Evolutionary conservation across 2,797 vertebrate genomes (phyloP).

Genomic region (Pangasius macronema): DNA sequence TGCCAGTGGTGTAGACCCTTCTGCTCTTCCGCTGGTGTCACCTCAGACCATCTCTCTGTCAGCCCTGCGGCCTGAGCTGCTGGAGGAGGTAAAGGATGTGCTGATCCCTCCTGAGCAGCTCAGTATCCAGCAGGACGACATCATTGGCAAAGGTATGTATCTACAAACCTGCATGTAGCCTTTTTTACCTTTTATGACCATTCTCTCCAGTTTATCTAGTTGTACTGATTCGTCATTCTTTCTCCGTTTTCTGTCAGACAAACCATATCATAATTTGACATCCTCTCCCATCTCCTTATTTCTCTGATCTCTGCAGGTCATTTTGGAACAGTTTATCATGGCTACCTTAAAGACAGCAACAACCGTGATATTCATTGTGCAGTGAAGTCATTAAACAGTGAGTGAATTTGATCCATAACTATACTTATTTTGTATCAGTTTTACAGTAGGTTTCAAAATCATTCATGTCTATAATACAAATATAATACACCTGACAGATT

Average conservation of each 20-base stretch:
- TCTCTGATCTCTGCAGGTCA: conserved; percentile 77
- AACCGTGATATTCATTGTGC: conserved; percentile 88
- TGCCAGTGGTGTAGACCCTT: conserved; percentile 68
- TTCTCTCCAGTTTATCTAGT: not conserved
- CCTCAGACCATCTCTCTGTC: conserved; percentile 74
- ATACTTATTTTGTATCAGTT: not conserved
- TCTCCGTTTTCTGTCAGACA: not conserved
- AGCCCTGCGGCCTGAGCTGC: conserved; percentile 76
- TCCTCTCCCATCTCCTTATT: not conserved
- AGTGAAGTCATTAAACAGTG: conserved; percentile 93
- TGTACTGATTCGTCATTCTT: not conserved
- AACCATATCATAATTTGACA: not conserved
- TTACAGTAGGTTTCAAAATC: not conserved
- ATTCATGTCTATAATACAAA: not conserved
- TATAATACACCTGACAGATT: not conserved
- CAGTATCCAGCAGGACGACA: conserved; percentile 75
- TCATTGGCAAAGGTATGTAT: conserved; percentile 90
- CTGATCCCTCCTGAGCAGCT: conserved; percentile 86
- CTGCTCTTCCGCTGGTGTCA: conserved; percentile 77
- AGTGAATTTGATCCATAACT: conserved; percentile 60
- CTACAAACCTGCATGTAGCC: not conserved
- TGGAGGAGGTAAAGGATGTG: conserved; percentile 93
- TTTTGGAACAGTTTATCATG: conserved; percentile 95
- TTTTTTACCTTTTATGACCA: not conserved
- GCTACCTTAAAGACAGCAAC: conserved; percentile 82